Conservation (phyloP, 2,113 vertebrate species). For the Callorhinus ursinus region DNA sequence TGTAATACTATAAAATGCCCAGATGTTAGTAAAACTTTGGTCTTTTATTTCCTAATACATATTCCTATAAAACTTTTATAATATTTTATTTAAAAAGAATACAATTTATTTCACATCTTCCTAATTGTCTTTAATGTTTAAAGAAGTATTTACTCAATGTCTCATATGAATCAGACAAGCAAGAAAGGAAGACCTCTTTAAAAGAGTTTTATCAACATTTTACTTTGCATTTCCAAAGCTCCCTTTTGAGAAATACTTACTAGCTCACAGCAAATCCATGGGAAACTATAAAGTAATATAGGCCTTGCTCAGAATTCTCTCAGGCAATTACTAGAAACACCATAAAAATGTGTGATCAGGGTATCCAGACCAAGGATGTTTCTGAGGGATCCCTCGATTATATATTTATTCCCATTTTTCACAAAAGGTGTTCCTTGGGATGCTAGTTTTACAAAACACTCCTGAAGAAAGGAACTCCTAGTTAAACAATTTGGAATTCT, state of each 20-base stretch:
- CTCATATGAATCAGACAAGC: background rate
- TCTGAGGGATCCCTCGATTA: background rate
- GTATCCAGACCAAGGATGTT: background rate
- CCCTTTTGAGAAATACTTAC: slow-evolving; percentile 23
- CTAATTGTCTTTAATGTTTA: background rate
- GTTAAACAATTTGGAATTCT: background rate
- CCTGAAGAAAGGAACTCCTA: background rate
- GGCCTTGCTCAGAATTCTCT: background rate
- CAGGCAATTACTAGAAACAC: background rate
- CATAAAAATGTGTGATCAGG: background rate
- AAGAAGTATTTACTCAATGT: slow-evolving; percentile 32
- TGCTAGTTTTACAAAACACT: background rate
- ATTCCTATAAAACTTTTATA: background rate
- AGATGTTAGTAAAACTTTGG: slow-evolving; percentile 41
- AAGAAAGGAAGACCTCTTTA: background rate
- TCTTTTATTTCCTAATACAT: slow-evolving; percentile 33
- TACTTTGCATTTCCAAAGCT: slow-evolving; percentile 58
- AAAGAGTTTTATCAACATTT: background rate
- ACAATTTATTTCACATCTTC: slow-evolving; percentile 5
- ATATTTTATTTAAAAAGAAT: slow-evolving; percentile 13
- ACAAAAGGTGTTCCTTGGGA: background rate
- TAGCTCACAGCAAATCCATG: background rate
- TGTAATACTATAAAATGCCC: slow-evolving; percentile 42
- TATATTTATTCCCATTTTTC: background rate
- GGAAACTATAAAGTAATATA: background rate